Evolutionary conservation across 2,113 vertebrate species (phyloP).

Genomic region (Tringa solitaria): DNA sequence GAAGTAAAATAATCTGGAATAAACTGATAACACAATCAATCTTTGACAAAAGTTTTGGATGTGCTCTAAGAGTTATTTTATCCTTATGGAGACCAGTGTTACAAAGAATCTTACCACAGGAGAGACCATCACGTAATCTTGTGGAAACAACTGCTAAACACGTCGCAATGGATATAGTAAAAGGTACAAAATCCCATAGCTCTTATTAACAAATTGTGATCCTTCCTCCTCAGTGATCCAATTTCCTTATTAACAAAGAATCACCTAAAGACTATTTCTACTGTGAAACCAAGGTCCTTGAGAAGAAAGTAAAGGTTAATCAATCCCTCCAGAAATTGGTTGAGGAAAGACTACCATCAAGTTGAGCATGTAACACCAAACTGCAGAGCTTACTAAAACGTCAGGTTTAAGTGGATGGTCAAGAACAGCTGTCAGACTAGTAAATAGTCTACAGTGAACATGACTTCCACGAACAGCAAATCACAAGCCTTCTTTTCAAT

Average conservation of each 20-base stretch:
- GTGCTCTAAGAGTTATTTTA: neutral
- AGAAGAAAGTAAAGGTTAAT: neutral
- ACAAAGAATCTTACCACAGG: neutral
- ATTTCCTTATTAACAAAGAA: neutral
- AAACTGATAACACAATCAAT: neutral
- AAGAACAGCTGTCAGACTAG: neutral
- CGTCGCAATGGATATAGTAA: neutral
- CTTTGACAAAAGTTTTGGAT: neutral
- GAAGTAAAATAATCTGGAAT: neutral
- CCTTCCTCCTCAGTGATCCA: neutral
- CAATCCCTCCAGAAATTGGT: neutral
- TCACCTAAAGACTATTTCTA: neutral
- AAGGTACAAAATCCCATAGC: neutral
- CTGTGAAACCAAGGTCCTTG: neutral
- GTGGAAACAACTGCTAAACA: neutral
- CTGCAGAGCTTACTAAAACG: neutral
- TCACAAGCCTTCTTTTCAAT: neutral
- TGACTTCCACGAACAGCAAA: neutral
- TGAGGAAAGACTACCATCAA: neutral
- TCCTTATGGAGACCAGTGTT: neutral
- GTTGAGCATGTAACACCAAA: neutral
- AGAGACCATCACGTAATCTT: neutral
- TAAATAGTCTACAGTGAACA: neutral
- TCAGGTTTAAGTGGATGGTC: neutral
- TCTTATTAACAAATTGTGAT: neutral